Evolutionary conservation across 1,140 invertebrate species (phyloP), one percentile per base, ranked within the genome.

Genomic region (Patella vulgata): DNA sequence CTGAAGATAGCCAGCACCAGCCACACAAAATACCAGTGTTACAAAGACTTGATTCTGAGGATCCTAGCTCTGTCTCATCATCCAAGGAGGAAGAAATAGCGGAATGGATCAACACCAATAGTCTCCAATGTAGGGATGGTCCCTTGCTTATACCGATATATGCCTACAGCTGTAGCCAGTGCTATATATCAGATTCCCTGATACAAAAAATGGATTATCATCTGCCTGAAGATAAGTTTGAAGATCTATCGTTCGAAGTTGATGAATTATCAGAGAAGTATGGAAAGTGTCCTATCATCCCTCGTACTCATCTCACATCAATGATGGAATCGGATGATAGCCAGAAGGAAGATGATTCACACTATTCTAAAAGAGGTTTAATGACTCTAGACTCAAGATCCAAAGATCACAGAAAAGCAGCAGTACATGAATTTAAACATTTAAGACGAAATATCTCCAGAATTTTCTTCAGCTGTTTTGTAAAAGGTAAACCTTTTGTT

Each of bases 381-480:
- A 59, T 44, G 28, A 63, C 65, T 27, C 70, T 70, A 53, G 78
- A 80, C 43, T 54, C 78, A 11, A 61, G 71, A 46, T 72, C 69
- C 39, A 77, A 66, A 31, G 80, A 79, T 47, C 73, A 70, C 27
- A 68, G 59, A 23, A 56, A 19, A 27, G 71, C 69, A 43, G 70
- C 67, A 2, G 59, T 56, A 4, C 69, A 63, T 6, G 73, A 74
- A 21, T 79, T 90, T 1, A 84, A 85, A 63, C 86, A 88, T 40
- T 89, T 91, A 72, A 90, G 89, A 63, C 87, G 86, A 59, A 77
- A 87, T 0, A 66, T 92, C 23, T 86, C 86, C 33, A 85, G 89
- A 36, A 85, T 87, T 1, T 90, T 89, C 80, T 89, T 87, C 42
- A 89, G 89, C 61, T 89, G 89, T 52, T 92, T 90, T 78, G 89